These are phyloP conservation scores for Platalea minor DNA, from an alignment of 2,797 vertebrate species.

Conservation along the genomic window DNA sequence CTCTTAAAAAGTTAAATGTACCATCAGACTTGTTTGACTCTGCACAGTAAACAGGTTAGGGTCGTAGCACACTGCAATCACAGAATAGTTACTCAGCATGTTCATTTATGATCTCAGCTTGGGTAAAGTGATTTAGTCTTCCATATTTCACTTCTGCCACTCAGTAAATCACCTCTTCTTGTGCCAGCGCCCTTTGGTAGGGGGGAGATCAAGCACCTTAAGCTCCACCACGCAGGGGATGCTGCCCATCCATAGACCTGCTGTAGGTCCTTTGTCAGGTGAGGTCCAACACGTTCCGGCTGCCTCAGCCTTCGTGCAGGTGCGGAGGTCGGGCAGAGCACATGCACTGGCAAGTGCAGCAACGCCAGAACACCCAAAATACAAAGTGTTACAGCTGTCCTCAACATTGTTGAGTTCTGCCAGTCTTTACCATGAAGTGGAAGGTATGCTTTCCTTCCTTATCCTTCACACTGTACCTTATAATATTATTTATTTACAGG, in stretches of 20 bases:
- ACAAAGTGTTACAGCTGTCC: background rate
- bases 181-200: background rate
- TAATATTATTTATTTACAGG: background rate
- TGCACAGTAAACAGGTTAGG: background rate
- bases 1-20: background rate
- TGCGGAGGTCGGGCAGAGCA: background rate
- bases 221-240: background rate
- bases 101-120: background rate
- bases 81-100: background rate
- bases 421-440: background rate
- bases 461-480: background rate
- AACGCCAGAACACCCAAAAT: background rate
- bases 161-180: background rate
- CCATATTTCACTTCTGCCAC: background rate
- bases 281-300: fast-evolving
- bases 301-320: background rate
- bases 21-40: background rate
- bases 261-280: background rate
- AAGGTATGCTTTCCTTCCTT: background rate
- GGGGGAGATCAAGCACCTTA: background rate
- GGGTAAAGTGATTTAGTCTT: background rate
- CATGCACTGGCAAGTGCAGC: background rate
- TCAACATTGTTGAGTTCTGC: background rate
- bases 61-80: background rate
- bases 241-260: background rate